Evolutionary conservation across 2,888 invertebrate species (phyloP), one percentile per base, ranked within the genome.

Genomic region (Drosophila kambysellisi): DNA sequence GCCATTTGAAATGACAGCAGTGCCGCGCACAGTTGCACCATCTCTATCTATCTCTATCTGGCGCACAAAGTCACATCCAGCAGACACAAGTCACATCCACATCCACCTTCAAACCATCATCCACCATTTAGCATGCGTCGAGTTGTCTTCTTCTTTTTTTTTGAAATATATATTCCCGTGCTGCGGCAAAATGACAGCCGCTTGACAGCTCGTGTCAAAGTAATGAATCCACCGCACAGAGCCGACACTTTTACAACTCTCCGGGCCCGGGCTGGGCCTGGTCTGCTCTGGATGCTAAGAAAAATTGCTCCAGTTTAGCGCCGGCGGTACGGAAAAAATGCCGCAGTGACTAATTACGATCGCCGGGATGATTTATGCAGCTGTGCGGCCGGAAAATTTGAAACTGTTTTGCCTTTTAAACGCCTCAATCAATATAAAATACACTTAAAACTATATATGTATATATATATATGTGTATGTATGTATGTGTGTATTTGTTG

Each of bases 171-270:
- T 90, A 87, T 87, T 70, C 81, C 81, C 79, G 82, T 74, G 87
- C 68, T 82, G 88, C 83, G 89, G 82, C 88, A 88, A 84, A 83
- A 85, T 91, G 90, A 91, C 91, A 90, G 91, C 82, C 91, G 91
- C 89, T 90, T 92, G 91, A 92, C 91, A 92, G 90, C 83, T 89
- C 82, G 91, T 92, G 91, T 92, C 91, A 92, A 91, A 92, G 91
- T 92, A 92, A 92, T 92, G 92, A 92, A 92, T 92, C 91, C 88
- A 83, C 89, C 90, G 90, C 91, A 89, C 84, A 82, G 82, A 81
- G 82, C 80, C 91, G 91, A 92, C 92, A 91, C 85, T 90, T 92
- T 87, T 83, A 88, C 88, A 83, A 89, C 88, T 81, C 65, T 67
- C 61, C 46, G 53, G 50, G 71, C 51, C n/a, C 20, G 56, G 60